Conservation (phyloP, 2,797 vertebrate genomes). For the Chloroceryle inda region DNA sequence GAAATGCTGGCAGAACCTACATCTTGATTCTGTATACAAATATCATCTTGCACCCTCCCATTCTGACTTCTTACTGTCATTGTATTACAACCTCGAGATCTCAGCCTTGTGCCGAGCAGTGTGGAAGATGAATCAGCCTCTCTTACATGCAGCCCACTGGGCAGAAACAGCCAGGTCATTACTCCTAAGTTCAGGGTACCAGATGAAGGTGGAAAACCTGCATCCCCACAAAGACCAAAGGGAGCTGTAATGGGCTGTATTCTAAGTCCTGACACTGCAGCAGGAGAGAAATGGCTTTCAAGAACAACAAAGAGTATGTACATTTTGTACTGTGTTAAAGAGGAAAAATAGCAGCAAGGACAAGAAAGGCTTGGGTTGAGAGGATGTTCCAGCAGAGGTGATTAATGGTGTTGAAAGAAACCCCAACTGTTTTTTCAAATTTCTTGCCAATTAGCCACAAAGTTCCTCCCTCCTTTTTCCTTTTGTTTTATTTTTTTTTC, state of each 20-base stretch:
- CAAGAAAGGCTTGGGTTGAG: neutral
- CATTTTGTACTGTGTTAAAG: neutral
- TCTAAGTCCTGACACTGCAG: neutral
- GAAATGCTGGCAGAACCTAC: neutral
- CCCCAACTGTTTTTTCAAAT: neutral
- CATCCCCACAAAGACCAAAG: rapidly evolving
- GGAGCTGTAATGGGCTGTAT: neutral
- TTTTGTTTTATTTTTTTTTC: neutral
- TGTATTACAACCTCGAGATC: neutral
- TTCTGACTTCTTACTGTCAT: neutral
- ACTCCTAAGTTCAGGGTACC: neutral
- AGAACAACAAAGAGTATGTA: neutral
- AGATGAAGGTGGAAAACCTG: neutral
- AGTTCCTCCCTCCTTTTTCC: neutral
- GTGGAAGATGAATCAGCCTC: neutral
- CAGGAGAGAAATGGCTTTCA: neutral
- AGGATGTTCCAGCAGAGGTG: conserved; percentile 53
- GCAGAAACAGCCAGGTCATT: neutral
- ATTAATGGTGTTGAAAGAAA: conserved; percentile 62
- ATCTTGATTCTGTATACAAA: neutral
- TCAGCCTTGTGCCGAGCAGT: neutral
- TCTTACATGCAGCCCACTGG: rapidly evolving
- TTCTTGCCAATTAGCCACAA: conserved; percentile 27
- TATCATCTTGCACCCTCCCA: neutral
- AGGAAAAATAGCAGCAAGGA: neutral